These are phyloP conservation scores for Eclectus roratus DNA, from an alignment of 2,113 vertebrate genomes.

Conservation along the genomic window DNA sequence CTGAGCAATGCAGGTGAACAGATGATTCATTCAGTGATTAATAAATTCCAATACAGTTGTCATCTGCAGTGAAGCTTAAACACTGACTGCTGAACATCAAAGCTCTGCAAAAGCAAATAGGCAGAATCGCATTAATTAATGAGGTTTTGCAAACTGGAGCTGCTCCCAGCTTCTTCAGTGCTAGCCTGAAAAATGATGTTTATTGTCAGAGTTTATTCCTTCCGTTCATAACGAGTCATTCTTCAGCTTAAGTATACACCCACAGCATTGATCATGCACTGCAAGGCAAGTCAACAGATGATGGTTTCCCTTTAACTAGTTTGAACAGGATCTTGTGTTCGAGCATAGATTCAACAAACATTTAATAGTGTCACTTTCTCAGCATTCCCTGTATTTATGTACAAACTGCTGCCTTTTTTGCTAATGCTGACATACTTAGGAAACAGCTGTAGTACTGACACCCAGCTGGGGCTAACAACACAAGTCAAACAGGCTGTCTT, in stretches of 20 bases:
- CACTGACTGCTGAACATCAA: neutral
- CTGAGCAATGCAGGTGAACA: neutral
- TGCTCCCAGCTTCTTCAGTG: neutral
- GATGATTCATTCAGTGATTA: constrained; percentile 36
- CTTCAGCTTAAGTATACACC: neutral
- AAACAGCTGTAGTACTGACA: neutral
- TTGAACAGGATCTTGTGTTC: neutral
- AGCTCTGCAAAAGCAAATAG: neutral
- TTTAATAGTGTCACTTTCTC: neutral
- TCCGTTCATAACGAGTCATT: neutral
- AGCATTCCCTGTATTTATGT: neutral
- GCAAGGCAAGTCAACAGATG: neutral
- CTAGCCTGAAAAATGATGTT: neutral
- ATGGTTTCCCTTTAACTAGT: neutral
- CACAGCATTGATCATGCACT: neutral
- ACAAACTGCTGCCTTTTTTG: neutral
- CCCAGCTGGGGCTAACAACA: constrained; percentile 22
- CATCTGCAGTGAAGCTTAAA: neutral
- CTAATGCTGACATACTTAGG: neutral
- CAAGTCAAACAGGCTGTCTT: neutral
- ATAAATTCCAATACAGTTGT: neutral
- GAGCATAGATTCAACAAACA: neutral
- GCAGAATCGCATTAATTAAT: neutral
- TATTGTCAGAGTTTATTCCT: neutral
- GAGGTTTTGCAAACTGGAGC: neutral